These are phyloP conservation scores for Caenorhabditis tropicalis DNA, from an alignment of 1,140 invertebrate genomes.

Conservation along the genomic window DNA sequence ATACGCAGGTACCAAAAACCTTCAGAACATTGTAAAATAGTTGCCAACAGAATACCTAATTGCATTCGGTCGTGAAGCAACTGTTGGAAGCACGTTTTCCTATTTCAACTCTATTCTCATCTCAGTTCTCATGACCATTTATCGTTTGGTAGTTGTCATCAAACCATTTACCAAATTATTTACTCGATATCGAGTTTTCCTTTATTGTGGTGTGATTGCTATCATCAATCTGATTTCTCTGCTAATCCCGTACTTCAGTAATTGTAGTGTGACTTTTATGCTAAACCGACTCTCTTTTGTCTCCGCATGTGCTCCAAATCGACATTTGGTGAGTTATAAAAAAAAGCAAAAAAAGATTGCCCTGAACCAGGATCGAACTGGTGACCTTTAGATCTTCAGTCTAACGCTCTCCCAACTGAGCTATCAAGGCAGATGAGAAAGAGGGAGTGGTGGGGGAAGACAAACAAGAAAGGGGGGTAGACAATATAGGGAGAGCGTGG, in stretches of 20 bases:
- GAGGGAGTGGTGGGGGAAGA: background rate
- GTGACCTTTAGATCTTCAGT: conserved; percentile 69
- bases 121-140: background rate
- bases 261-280: background rate
- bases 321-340: background rate
- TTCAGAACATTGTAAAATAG: background rate
- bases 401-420: conserved; percentile 72
- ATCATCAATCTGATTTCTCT: background rate
- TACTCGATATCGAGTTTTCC: background rate
- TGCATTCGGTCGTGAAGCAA: background rate
- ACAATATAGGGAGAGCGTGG: background rate
- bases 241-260: background rate
- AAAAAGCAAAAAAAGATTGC: conserved; percentile 22
- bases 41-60: background rate
- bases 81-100: background rate
- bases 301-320: background rate
- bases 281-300: background rate
- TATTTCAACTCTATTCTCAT: background rate
- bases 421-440: conserved; percentile 57
- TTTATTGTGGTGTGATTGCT: background rate
- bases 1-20: background rate
- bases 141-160: background rate
- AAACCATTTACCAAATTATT: background rate
- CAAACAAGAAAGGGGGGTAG: background rate
- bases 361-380: conserved; percentile 63